Base-by-base conservation (phyloP, 2,113 vertebrate genomes). In the Vulpes vulpes region DNA sequence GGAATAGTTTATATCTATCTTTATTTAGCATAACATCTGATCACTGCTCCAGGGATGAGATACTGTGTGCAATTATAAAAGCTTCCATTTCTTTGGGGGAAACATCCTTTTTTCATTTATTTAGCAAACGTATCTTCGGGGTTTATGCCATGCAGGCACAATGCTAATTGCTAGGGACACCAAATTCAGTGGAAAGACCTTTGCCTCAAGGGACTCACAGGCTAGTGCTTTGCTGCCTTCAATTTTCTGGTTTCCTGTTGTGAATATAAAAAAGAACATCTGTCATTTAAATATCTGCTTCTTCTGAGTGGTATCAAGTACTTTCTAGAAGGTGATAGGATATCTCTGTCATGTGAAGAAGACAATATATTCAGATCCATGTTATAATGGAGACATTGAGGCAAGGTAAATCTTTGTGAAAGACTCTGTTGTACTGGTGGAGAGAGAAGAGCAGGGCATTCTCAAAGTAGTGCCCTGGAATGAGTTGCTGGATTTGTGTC, bases 91-190 rank as follows among this genome's bases (percentile, higher is more conserved):
- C 69, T 96, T 84, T 43, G 11, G 17, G 38, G 22, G 8, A 49
- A 85, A 62, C 8, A 84, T n/a, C 3, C n/a, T 85, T 81, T 80
- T 86, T 88, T 94, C 53, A 81, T 85, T 62, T 62, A 91, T 23
- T 94, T 59, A 83, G 85, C 38, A 93, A 88, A 55, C 4, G 27
- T 83, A 83, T 91, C 82, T 85, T 69, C 12, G 67, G 49, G 20
- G 30, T 71, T 78, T 87, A 81, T 62, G 49, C 67, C 1, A 71
- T 84, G 35, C 22, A 32, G 38, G 19, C 53, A 74, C 51, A 79
- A 23, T 79, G 12, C 25, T 84, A 85, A 84, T n/a, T 62, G 53
- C 59, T 32, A 92, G 38, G 76, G 71, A 69, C 20, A 71, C 20
- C 3, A 4, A 87, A 71, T 5, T 55, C 59, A n/a, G 19, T 3